Percentiles rank a stretch among this genome's conserved stretches.
Evolutionary conservation across 1,140 invertebrate genomes (phyloP).

Genomic region (Diabrotica undecimpunctata): DNA sequence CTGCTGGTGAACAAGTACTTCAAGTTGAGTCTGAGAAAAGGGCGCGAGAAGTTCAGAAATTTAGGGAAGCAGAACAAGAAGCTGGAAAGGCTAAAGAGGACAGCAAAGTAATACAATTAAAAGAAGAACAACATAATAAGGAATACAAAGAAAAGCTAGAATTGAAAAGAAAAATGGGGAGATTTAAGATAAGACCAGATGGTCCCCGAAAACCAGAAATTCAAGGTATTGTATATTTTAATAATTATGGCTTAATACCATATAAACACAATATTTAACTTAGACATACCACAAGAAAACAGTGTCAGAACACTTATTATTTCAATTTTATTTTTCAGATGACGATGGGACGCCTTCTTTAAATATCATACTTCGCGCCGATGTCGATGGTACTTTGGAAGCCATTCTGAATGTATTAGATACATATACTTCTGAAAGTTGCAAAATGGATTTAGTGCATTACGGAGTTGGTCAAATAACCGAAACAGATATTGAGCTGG

Average conservation of each 20-base stretch:
- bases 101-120: slow-evolving; percentile 60
- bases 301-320: no score
- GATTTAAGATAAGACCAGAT: slow-evolving; percentile 49
- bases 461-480: slow-evolving; percentile 85
- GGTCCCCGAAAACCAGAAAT: slow-evolving; percentile 60
- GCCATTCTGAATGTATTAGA: slow-evolving; percentile 89
- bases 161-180: slow-evolving; percentile 59
- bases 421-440: slow-evolving; percentile 76
- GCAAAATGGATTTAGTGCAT: slow-evolving; percentile 81
- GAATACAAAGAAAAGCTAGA: slow-evolving; percentile 66
- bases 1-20: slow-evolving; percentile 81
- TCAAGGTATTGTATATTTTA: neutral
- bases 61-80: slow-evolving; percentile 56
- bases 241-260: no score
- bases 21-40: slow-evolving; percentile 60
- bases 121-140: slow-evolving; percentile 63
- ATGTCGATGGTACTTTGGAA: slow-evolving; percentile 89
- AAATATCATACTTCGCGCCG: slow-evolving; percentile 64
- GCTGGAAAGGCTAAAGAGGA: slow-evolving; percentile 63
- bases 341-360: slow-evolving; percentile 51
- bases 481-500: slow-evolving; percentile 81
- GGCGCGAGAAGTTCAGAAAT: slow-evolving; percentile 61
- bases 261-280: no score
- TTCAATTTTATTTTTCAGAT: slow-evolving; percentile 26
- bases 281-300: slow-evolving; percentile 49